Conservation (phyloP, 1,140 invertebrate species). For the Phortica variegata region DNA sequence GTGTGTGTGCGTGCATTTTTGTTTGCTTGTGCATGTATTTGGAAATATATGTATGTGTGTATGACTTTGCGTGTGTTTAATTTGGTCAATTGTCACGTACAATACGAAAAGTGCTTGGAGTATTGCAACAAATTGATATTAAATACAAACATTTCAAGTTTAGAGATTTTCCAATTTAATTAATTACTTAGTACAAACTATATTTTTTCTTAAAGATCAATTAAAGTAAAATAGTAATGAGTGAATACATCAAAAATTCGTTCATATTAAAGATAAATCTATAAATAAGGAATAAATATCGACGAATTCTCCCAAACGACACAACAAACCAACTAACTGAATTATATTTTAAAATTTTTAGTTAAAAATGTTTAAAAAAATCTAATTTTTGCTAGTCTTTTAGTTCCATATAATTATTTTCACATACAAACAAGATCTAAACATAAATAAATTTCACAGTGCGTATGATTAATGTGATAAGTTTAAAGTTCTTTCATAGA, state of each 20-base stretch:
- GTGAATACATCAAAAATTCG: not conserved
- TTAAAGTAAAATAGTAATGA: not conserved
- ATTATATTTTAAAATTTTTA: too few species aligned
- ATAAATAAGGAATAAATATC: not conserved
- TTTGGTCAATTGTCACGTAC: slow-evolving; percentile 45
- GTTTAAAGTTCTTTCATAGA: too few species aligned
- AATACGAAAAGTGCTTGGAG: too few species aligned
- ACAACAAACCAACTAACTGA: too few species aligned
- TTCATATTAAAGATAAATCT: not conserved
- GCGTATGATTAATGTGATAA: too few species aligned
- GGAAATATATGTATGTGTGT: slow-evolving; percentile 14
- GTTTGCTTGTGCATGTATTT: slow-evolving; percentile 1
- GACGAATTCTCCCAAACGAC: too few species aligned
- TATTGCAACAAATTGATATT: too few species aligned
- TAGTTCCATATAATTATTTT: too few species aligned
- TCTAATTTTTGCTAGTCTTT: too few species aligned
- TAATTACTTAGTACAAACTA: not conserved
- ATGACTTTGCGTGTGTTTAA: slow-evolving; percentile 19
- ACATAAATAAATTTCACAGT: too few species aligned
- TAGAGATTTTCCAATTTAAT: not conserved
- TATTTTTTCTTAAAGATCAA: not conserved
- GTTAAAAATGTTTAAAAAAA: too few species aligned
- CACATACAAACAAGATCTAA: too few species aligned
- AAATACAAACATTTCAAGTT: slow-evolving; percentile 1
- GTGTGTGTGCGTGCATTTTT: slow-evolving; percentile 4